Evolutionary conservation across 2,888 invertebrate species (phyloP), one percentile per base, ranked within the genome.

Genomic region (Melikaiella ostensackeni): DNA sequence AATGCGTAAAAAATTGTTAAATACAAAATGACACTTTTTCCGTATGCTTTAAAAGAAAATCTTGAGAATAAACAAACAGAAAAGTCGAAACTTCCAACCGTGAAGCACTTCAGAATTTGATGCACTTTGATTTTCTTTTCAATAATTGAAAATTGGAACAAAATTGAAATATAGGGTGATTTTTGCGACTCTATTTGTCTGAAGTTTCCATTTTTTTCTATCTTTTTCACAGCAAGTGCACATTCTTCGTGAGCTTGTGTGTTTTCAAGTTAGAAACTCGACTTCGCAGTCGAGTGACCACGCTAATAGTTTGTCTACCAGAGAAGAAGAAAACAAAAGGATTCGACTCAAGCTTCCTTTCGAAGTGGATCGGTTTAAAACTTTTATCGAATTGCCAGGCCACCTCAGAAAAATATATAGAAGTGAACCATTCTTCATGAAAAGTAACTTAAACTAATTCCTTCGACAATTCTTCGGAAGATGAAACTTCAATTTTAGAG

Each of bases 281-380:
- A 75, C 66, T 66, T 63, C 38, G 76, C 50, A 73, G 76, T 50
- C 70, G 78, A 80, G 63, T 62, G 78, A 76, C 57, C 76, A 38
- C 35, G 59, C 64, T 80, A 78, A 80, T 78, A 76, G 78, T 70
- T 63, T 77, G 63, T 66, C 61, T 77, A 70, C 24, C 61, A 57
- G 19, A 19, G 16, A 62, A 55, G 64, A 35, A 62, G 62, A 50
- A 77, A 77, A 73, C 33, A 38, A 76, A 77, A 70, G 27, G 42
- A 78, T 73, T 74, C 74, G 63, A 33, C n/a, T 50, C 63, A 57
- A 63, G 61, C 33, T 75, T 35, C 63, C 42, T 42, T 62, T 66
- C 46, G 8, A 66, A 66, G 66, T 46, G n/a, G 66, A 42, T 66
- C 27, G 66, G 24, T 66, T 66, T 66, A 46, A 66, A 66, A 66